A percentile compares a stretch with the other conserved stretches of the same genome.
These are phyloP conservation scores for Phalacrocorax aristotelis DNA, from an alignment of 2,113 vertebrate species.

Conservation along the genomic window DNA sequence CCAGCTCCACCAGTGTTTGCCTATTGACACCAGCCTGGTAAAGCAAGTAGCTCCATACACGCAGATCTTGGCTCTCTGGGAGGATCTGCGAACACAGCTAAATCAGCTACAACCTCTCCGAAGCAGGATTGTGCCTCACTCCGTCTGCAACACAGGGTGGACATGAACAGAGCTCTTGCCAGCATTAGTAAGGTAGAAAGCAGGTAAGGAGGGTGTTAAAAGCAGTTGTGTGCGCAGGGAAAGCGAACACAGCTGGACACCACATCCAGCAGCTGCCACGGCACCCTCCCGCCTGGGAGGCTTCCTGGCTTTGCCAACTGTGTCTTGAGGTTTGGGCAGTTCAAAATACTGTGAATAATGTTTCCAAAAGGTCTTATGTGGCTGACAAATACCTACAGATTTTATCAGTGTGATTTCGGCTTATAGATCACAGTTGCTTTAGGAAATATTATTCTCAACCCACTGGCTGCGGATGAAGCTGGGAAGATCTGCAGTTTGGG, in stretches of 20 bases:
- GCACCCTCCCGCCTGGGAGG: background rate
- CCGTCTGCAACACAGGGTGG: background rate
- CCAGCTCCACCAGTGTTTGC: background rate
- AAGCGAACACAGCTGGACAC: background rate
- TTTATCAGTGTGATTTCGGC: background rate
- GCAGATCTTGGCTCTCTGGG: accelerated
- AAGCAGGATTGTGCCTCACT: background rate
- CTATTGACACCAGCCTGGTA: background rate
- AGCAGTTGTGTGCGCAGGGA: background rate
- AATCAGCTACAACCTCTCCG: background rate
- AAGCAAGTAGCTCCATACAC: accelerated
- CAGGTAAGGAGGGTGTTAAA: background rate
- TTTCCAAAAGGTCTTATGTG: background rate
- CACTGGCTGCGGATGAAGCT: background rate
- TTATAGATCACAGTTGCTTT: background rate
- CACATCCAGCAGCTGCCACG: background rate
- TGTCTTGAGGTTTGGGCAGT: background rate
- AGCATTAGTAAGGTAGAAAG: background rate
- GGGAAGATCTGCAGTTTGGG: background rate
- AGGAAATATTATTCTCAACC: background rate
- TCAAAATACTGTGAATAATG: background rate
- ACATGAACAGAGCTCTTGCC: background rate
- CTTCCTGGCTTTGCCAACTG: background rate
- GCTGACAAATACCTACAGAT: background rate
- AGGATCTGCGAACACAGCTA: background rate